Percentiles rank a stretch among this genome's conserved stretches.
Evolutionary conservation across 2,113 vertebrate genomes (phyloP).

Genomic region (Colistium nudipinnis): DNA sequence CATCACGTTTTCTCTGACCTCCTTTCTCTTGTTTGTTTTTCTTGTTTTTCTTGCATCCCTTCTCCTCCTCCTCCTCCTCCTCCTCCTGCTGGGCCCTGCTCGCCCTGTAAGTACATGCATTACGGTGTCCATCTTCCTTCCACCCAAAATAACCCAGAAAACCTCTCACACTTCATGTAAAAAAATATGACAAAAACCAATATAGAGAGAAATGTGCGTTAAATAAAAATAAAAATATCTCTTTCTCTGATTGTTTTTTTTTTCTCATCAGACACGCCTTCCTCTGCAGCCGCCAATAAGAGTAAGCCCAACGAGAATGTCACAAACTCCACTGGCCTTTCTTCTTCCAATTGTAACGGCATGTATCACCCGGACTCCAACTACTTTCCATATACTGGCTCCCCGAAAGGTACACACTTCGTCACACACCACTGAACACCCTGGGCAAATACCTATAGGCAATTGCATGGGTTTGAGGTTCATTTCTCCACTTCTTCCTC

Average conservation of each 20-base stretch:
- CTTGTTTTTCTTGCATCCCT: constrained; percentile 26
- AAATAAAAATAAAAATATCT: neutral
- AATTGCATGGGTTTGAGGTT: too few species aligned
- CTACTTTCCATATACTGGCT: constrained; percentile 88
- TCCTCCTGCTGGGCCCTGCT: constrained; percentile 11
- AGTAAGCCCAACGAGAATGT: constrained; percentile 93
- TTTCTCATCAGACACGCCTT: constrained; percentile 80
- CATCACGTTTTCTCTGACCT: constrained; percentile 38
- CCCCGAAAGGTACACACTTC: constrained; percentile 82
- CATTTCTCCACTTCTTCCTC: constrained; percentile 1
- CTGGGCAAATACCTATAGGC: neutral
- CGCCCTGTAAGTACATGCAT: constrained; percentile 39
- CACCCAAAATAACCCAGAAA: too few species aligned
- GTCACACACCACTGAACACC: neutral
- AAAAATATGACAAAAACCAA: too few species aligned
- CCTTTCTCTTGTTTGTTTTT: constrained; percentile 30
- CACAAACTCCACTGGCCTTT: constrained; percentile 86
- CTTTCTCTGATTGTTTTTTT: neutral
- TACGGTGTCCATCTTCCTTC: constrained; percentile 15
- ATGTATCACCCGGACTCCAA: constrained; percentile 89
- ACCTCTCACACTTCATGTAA: too few species aligned
- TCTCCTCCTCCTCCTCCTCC: constrained; percentile 6
- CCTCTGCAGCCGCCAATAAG: constrained; percentile 77
- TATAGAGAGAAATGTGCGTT: neutral
- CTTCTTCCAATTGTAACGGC: constrained; percentile 87